Base-by-base conservation (phyloP, 2,113 vertebrate genomes). In the Mastomys coucha region DNA sequence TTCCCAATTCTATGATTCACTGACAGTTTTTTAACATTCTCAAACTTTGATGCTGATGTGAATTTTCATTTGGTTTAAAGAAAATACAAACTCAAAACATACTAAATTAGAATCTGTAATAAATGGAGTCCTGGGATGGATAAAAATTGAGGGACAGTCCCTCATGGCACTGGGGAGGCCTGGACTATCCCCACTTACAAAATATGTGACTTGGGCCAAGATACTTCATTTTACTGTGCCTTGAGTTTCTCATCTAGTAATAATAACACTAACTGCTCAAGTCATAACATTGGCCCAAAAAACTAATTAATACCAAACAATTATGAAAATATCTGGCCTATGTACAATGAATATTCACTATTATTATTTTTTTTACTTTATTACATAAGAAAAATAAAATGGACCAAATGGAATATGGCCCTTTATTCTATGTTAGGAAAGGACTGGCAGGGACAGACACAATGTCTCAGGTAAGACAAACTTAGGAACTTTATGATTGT, bases 341-440 rank as follows among this genome's bases (percentile, higher is more conserved):
- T 33, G 33, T 69, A 96, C 2, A 92, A 77, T 85, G 72, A 76
- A 81, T 96, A 93, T 86, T 63, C 85, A 33, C 31, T 81, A 67
- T 85, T 92, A 82, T 63, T 91, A 84, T 92, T 80, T 95, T 95
- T 13, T 22, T 91, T n/a, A 84, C 5, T 49, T 53, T 16, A 31
- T 96, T 69, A 92, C 63, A 17, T 24, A 58, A 26, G 39, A 94
- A 77, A 56, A 88, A 80, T 81, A 89, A 91, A 77, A 67, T 53
- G 19, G 94, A 10, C 39, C 49, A 88, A 85, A 73, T 73, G n/a
- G 91, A 58, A 93, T 69, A 60, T 7, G 10, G 49, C 36, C 63
- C 93, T 93, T 94, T 89, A 82, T 88, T 88, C 67, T 88, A 8
- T 24, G 14, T 86, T 95, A 86, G 88, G 58, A 81, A 91, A 93